Conservation (phyloP, 2,888 invertebrate genomes). For the Cordylochernes scorpioides region DNA sequence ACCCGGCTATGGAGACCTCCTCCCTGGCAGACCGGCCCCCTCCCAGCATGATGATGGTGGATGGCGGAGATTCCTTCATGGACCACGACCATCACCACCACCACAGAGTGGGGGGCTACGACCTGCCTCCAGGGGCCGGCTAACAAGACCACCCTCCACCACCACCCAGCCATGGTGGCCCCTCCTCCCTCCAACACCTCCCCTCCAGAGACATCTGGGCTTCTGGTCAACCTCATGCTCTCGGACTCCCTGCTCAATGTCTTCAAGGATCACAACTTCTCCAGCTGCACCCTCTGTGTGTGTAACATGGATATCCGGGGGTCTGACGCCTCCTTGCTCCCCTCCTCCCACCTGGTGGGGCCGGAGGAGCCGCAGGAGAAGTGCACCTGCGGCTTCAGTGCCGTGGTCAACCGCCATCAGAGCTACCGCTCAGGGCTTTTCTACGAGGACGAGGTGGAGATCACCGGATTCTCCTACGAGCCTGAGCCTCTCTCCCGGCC, state of each 20-base stretch:
- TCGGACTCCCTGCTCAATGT: slow-evolving; percentile 88
- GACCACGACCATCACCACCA: no score
- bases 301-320: slow-evolving; percentile 90
- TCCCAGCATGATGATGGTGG: no score
- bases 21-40: no score
- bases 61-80: no score
- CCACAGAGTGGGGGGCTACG: no score
- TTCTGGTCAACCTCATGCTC: slow-evolving; percentile 59
- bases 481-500: slow-evolving; percentile 15
- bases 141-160: no score
- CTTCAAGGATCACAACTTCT: slow-evolving; percentile 92
- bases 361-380: slow-evolving; percentile 43
- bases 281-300: slow-evolving; percentile 89
- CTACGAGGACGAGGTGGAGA: slow-evolving; percentile 92
- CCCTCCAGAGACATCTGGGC: slow-evolving; percentile 59
- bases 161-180: not conserved
- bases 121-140: no score
- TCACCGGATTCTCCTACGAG: slow-evolving; percentile 36
- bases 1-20: no score
- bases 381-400: slow-evolving; percentile 91
- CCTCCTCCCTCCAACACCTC: not conserved
- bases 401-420: slow-evolving; percentile 34
- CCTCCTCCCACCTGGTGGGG: slow-evolving; percentile 12
- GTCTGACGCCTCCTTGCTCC: slow-evolving; percentile 37
- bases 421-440: slow-evolving; percentile 67